Conservation (phyloP, 2,113 vertebrate genomes). For the Platysteira castanea region DNA sequence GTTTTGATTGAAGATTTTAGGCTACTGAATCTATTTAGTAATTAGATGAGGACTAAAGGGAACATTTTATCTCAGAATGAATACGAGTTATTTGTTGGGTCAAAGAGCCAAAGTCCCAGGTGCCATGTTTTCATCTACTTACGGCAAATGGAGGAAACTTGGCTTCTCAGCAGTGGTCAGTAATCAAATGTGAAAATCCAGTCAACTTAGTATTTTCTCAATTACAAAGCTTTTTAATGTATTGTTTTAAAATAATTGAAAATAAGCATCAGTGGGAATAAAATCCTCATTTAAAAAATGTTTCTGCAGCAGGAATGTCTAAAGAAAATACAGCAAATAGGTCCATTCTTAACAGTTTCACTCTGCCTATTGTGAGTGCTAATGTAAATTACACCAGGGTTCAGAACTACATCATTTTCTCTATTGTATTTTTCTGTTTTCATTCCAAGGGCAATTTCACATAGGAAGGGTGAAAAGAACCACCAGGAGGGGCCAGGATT, state of each 20-base stretch:
- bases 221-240: slow-evolving; percentile 38
- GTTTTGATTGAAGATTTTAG: slow-evolving; percentile 45
- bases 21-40: slow-evolving; percentile 50
- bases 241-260: slow-evolving; percentile 58
- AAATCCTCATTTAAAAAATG: slow-evolving; percentile 37
- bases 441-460: not conserved
- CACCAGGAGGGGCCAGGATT: not conserved
- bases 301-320: not conserved
- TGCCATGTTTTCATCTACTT: slow-evolving; percentile 14
- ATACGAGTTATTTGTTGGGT: slow-evolving; percentile 6
- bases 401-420: not conserved
- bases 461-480: not conserved
- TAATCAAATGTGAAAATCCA: slow-evolving; percentile 35
- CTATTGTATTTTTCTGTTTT: not conserved
- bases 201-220: slow-evolving; percentile 13
- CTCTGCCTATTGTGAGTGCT: not conserved
- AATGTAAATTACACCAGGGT: not conserved
- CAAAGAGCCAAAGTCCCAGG: not conserved
- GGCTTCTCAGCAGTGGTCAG: slow-evolving; percentile 44
- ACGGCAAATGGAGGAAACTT: not conserved
- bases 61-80: not conserved
- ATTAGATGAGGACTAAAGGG: slow-evolving; percentile 21
- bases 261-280: slow-evolving; percentile 26
- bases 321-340: not conserved
- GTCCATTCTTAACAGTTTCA: not conserved